A percentile compares a stretch with the other conserved stretches of the same genome.
phyloP scores from a whole-genome alignment of 1,140 invertebrate species.

The Drosophila novamexicana region DNA sequence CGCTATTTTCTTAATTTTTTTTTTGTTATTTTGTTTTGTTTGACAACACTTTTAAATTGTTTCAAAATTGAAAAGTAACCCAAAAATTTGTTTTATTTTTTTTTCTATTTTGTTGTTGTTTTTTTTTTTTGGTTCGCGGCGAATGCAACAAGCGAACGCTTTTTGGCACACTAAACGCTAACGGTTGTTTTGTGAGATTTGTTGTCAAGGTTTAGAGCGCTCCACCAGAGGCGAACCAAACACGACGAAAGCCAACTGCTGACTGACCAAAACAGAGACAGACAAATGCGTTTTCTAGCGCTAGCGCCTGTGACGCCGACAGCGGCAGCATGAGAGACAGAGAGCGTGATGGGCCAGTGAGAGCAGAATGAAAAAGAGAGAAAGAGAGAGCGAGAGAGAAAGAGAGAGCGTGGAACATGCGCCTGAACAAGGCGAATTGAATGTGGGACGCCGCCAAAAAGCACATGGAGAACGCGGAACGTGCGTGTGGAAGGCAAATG shows the following conservation, averaged over 20 bases:
- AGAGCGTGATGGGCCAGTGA: conserved; percentile 7
- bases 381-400: conserved; percentile 28
- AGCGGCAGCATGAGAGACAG: conserved; percentile 33
- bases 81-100: not conserved
- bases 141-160: conserved; percentile 49
- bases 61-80: not conserved
- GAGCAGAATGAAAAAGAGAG: conserved; percentile 13
- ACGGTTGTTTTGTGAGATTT: conserved; percentile 39
- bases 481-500: conserved; percentile 79
- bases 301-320: conserved; percentile 55
- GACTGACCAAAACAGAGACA: conserved; percentile 84
- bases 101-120: conserved; percentile 9
- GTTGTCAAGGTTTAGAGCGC: conserved; percentile 44
- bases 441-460: conserved; percentile 79
- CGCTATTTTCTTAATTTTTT: conserved; percentile 2
- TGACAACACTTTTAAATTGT: conserved; percentile 24
- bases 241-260: conserved; percentile 84
- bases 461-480: conserved; percentile 69
- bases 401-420: conserved; percentile 52
- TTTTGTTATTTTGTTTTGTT: not conserved
- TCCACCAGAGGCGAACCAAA: conserved; percentile 71
- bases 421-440: conserved; percentile 51
- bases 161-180: conserved; percentile 53
- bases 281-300: conserved; percentile 78
- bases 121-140: conserved; percentile 26